Evolutionary conservation across 2,113 vertebrate species (phyloP).

Genomic region (Melanostigma gelatinosum): DNA sequence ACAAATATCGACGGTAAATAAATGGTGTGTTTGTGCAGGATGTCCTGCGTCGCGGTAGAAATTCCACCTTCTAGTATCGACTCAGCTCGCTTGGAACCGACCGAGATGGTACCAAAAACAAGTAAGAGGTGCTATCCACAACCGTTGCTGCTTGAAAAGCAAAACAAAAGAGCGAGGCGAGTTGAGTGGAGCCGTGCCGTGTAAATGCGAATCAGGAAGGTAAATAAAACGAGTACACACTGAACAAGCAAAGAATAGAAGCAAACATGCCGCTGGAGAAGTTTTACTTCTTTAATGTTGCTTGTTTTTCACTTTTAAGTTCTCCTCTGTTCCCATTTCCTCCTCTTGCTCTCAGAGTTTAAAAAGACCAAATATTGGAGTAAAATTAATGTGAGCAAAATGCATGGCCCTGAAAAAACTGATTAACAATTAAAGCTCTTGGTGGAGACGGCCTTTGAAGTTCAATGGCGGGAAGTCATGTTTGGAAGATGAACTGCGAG

Average conservation of each 20-base stretch:
- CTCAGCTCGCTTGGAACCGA: no score
- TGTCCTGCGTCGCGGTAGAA: no score
- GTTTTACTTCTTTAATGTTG: slow-evolving; percentile 18
- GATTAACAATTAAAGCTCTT: slow-evolving; percentile 69
- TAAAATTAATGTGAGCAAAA: slow-evolving; percentile 58
- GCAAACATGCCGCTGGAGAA: neutral
- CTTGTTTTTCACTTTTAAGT: slow-evolving; percentile 20
- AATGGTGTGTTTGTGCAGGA: neutral
- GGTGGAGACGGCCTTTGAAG: slow-evolving; percentile 62
- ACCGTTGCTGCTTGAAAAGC: neutral
- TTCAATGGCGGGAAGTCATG: slow-evolving; percentile 34
- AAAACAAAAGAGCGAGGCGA: no score
- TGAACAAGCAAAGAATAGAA: neutral
- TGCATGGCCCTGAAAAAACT: slow-evolving; percentile 55
- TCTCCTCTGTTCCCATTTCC: slow-evolving; percentile 3
- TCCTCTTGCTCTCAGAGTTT: slow-evolving; percentile 18
- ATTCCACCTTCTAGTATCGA: no score
- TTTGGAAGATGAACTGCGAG: slow-evolving; percentile 31
- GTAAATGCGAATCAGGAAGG: neutral
- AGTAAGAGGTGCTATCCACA: neutral
- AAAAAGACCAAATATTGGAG: slow-evolving; percentile 48
- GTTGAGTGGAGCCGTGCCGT: no score
- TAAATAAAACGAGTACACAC: slow-evolving; percentile 7
- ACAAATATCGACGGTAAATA: neutral
- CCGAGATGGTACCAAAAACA: no score